Evolutionary conservation across 2,797 vertebrate species (phyloP).

Genomic region (Gymnocypris eckloni): DNA sequence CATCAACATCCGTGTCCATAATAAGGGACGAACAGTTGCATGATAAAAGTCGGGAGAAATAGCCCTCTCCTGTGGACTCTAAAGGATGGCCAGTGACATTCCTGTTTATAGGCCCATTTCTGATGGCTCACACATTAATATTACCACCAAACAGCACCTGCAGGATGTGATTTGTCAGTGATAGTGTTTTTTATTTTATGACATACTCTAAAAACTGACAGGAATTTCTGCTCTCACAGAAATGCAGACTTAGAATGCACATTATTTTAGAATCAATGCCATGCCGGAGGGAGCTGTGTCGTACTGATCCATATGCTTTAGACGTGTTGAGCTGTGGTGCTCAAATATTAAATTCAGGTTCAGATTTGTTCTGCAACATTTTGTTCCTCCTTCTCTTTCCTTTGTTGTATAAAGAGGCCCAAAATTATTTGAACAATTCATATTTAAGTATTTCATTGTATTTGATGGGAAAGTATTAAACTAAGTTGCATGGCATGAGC

Average conservation of each 20-base stretch:
- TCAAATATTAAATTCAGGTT: background rate
- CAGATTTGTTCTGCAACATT: background rate
- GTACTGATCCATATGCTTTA: background rate
- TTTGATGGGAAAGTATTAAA: constrained; percentile 10
- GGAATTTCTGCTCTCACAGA: background rate
- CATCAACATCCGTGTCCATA: constrained; percentile 26
- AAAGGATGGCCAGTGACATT: constrained; percentile 33
- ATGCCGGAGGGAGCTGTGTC: background rate
- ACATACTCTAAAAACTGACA: constrained; percentile 1
- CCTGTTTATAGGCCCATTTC: constrained; percentile 26
- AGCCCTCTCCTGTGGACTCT: constrained; percentile 16
- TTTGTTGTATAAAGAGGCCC: background rate
- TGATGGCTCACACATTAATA: constrained; percentile 14
- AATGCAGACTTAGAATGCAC: constrained; percentile 3
- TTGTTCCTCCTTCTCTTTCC: background rate
- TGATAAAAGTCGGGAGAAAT: constrained; percentile 29
- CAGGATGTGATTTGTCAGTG: constrained; percentile 25
- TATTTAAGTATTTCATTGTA: constrained; percentile 8
- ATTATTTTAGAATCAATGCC: background rate
- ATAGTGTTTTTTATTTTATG: constrained; percentile 21
- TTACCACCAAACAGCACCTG: constrained; percentile 33
- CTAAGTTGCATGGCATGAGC: background rate
- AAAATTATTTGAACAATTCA: background rate
- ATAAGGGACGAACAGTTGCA: constrained; percentile 10
- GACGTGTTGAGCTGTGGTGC: background rate